Percentiles rank a stretch among this genome's conserved stretches.
These are phyloP conservation scores for Aleiodes testaceus DNA, from an alignment of 2,888 invertebrate species.

Conservation along the genomic window DNA sequence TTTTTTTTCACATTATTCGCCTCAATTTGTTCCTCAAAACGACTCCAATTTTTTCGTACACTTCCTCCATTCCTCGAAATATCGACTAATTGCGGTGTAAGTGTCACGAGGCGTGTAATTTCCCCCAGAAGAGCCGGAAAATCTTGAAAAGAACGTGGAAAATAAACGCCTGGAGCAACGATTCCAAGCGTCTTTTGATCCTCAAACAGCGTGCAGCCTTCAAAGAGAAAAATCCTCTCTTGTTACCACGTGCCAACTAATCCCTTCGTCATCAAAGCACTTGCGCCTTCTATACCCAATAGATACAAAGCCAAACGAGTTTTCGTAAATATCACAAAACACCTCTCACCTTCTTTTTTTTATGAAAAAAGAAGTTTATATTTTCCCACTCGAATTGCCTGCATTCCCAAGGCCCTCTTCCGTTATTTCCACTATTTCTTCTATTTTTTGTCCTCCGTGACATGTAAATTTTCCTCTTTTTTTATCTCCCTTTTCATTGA, in stretches of 20 bases:
- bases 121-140: background rate
- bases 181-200: conserved; percentile 26
- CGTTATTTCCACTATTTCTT: background rate
- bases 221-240: conserved; percentile 20
- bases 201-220: conserved; percentile 3
- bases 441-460: background rate
- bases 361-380: background rate
- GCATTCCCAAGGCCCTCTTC: conserved; percentile 28
- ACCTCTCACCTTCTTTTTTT: conserved; percentile 3
- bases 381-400: conserved; percentile 17
- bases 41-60: too few species aligned
- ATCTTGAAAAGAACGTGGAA: conserved; percentile 2
- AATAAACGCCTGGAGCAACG: conserved; percentile 14
- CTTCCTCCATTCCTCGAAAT: background rate
- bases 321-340: conserved; percentile 31
- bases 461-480: conserved; percentile 30
- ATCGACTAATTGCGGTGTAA: conserved; percentile 18
- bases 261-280: conserved; percentile 26
- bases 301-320: conserved; percentile 8
- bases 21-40: too few species aligned
- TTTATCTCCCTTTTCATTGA: background rate
- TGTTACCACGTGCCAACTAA: conserved; percentile 33
- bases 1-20: background rate
- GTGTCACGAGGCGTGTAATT: background rate
- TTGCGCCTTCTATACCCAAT: conserved; percentile 2